Evolutionary conservation across 2,888 invertebrate species (phyloP).

Genomic region (Lasioglossum morio): DNA sequence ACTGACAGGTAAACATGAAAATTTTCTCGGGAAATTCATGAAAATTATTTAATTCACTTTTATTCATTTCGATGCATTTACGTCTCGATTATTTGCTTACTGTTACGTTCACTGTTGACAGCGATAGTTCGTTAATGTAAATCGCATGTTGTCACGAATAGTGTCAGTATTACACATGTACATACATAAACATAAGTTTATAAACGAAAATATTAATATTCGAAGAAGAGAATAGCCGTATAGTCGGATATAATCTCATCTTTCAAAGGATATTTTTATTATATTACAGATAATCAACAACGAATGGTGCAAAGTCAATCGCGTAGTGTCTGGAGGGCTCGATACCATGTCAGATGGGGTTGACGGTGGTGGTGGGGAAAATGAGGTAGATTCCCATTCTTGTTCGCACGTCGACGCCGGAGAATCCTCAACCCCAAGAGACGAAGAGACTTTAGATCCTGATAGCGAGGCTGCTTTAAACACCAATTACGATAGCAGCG

Average conservation of each 20-base stretch:
- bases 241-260: not conserved
- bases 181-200: not conserved
- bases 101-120: not conserved
- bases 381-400: conserved; percentile 84
- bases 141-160: conserved; percentile 1
- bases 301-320: conserved; percentile 71
- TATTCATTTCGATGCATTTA: not conserved
- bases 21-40: conserved; percentile 30
- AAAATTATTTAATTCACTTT: not conserved
- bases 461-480: conserved; percentile 86
- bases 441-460: conserved; percentile 85
- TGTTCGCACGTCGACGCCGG: conserved; percentile 80
- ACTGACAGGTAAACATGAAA: conserved; percentile 60
- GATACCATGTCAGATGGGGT: conserved; percentile 84
- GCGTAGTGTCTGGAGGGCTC: conserved; percentile 76
- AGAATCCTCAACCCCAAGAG: conserved; percentile 80
- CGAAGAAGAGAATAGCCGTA: not conserved
- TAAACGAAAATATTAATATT: not conserved
- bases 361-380: conserved; percentile 83
- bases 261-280: not conserved
- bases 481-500: conserved; percentile 87
- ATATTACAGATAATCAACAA: conserved; percentile 45
- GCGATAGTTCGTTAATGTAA: not conserved
- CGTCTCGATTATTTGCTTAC: not conserved
- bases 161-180: not conserved